These are phyloP conservation scores for Lonchura striata DNA, from an alignment of 2,113 vertebrate species.

Conservation along the genomic window DNA sequence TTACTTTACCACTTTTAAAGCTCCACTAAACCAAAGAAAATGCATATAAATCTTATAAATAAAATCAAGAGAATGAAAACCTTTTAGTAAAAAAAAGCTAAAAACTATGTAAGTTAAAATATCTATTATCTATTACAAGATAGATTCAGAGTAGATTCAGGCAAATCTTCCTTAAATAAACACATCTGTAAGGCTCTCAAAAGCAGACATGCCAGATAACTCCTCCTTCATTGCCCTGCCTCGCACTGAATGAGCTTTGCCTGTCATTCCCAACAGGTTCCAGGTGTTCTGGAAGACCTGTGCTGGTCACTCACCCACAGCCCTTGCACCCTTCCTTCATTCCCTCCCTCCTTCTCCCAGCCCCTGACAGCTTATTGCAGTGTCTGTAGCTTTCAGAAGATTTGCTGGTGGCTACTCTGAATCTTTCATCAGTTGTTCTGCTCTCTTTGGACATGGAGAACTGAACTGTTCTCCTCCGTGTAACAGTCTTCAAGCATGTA, in stretches of 20 bases:
- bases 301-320: background rate
- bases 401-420: slow-evolving; percentile 10
- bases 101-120: slow-evolving; percentile 20
- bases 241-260: background rate
- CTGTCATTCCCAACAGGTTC: background rate
- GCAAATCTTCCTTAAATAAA: background rate
- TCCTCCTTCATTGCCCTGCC: background rate
- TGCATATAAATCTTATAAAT: background rate
- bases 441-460: background rate
- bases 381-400: background rate
- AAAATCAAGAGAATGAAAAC: background rate
- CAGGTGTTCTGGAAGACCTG: background rate
- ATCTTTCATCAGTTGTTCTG: slow-evolving; percentile 19
- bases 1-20: background rate
- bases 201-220: background rate
- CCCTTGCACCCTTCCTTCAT: background rate
- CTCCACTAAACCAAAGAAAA: background rate
- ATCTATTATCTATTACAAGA: background rate
- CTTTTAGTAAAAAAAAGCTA: background rate
- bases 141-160: background rate
- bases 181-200: background rate
- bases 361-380: background rate
- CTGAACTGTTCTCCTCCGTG: background rate
- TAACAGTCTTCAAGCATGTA: background rate
- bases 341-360: background rate